phyloP scores from a whole-genome alignment of 2,113 vertebrate genomes.

The Gnathonemus echidnorhynchus region DNA sequence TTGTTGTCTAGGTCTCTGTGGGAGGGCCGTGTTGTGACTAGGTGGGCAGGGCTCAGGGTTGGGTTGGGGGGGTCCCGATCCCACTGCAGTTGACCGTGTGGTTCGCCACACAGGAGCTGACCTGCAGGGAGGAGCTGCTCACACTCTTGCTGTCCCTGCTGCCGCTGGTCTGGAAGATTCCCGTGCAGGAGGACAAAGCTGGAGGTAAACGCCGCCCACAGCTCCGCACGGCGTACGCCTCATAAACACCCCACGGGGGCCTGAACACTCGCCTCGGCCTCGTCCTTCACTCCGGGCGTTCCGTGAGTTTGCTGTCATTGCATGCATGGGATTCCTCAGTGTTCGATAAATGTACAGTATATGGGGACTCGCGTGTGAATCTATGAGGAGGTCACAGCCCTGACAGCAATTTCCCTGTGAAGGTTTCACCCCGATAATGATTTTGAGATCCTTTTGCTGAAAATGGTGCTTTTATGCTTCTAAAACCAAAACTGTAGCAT shows the following conservation, averaged over 20 bases:
- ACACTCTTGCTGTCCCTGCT: conserved; percentile 86
- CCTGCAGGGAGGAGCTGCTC: conserved; percentile 91
- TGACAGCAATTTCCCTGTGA: background rate
- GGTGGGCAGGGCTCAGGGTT: background rate
- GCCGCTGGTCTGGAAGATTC: conserved; percentile 94
- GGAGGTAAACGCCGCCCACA: conserved; percentile 58
- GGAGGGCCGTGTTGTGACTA: background rate
- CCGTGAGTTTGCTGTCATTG: background rate
- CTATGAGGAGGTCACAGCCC: background rate
- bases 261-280: background rate
- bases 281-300: background rate
- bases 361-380: background rate
- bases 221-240: background rate
- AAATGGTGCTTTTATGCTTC: background rate
- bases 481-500: background rate
- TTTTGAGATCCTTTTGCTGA: background rate
- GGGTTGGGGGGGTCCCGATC: background rate
- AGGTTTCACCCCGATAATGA: background rate
- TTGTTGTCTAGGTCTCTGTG: conserved; percentile 27
- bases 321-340: background rate
- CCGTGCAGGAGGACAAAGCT: conserved; percentile 83
- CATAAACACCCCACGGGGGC: background rate
- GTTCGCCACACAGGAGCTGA: conserved; percentile 71
- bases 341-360: background rate
- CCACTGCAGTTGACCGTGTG: conserved; percentile 19